Conservation (phyloP, 1,140 invertebrate species). For the Augochlora pura region DNA sequence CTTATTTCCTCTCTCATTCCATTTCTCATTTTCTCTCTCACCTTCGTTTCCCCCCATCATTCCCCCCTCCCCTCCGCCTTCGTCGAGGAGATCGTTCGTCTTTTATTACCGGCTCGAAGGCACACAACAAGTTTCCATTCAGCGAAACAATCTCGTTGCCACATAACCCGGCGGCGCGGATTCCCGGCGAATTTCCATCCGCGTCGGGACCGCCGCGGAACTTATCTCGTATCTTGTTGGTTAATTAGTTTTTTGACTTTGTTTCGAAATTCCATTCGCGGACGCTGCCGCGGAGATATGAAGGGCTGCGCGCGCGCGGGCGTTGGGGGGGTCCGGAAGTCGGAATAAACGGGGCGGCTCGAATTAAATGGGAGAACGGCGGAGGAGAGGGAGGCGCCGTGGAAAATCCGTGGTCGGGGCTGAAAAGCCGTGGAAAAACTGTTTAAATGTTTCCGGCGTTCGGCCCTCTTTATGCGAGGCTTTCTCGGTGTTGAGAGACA, state of each 20-base stretch:
- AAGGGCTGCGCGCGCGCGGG: neutral
- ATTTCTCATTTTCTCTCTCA: neutral
- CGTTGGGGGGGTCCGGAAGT: no score
- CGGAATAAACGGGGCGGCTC: conserved; percentile 2
- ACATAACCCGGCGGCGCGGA: neutral
- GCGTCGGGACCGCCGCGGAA: neutral
- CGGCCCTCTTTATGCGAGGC: neutral
- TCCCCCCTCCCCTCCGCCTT: no score
- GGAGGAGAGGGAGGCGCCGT: no score
- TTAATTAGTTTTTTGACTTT: conserved; percentile 39
- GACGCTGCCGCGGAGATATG: neutral
- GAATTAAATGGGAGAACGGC: no score
- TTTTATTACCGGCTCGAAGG: neutral
- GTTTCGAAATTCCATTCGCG: conserved; percentile 14
- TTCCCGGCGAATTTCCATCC: conserved; percentile 25
- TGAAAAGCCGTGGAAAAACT: neutral
- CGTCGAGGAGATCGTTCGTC: neutral
- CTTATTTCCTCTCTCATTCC: no score
- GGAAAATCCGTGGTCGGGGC: neutral
- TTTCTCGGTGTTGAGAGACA: neutral
- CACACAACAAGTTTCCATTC: conserved; percentile 21
- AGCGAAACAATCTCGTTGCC: conserved; percentile 22
- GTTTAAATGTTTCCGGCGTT: neutral
- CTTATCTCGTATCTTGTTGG: conserved; percentile 15
- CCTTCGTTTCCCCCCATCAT: no score